phyloP scores from a whole-genome alignment of 2,888 invertebrate genomes.

The Malachius bipustulatus region DNA sequence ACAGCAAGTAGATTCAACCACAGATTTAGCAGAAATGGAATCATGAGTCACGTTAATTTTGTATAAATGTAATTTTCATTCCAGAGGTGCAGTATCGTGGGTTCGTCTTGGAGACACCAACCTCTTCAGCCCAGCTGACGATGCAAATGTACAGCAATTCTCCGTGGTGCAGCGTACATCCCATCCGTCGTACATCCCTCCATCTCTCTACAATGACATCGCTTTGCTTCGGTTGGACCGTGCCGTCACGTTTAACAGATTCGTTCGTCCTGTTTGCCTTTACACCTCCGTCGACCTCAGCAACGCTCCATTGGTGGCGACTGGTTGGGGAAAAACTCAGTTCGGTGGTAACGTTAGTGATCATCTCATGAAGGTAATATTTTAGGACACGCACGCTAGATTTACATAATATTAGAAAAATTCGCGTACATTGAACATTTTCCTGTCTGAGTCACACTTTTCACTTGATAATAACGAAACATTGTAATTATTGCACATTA shows the following conservation, averaged over 20 bases:
- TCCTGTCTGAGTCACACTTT: no score
- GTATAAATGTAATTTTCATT: no score
- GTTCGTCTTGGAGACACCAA: conserved; percentile 40
- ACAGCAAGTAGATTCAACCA: no score
- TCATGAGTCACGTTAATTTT: no score
- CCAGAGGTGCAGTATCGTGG: conserved; percentile 30
- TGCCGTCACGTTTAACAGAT: conserved; percentile 30
- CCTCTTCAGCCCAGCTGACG: conserved; percentile 25
- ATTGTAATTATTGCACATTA: no score
- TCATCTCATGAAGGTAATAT: conserved; percentile 40
- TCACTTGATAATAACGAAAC: no score
- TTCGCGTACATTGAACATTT: no score
- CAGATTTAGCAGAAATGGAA: no score
- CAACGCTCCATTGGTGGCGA: conserved; percentile 28
- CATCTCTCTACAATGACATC: conserved; percentile 40
- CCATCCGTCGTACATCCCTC: conserved; percentile 35
- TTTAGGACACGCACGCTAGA: no score
- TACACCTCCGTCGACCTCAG: conserved; percentile 19
- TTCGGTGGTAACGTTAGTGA: conserved; percentile 22
- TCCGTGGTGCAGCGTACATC: conserved; percentile 27
- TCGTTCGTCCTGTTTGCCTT: conserved; percentile 40
- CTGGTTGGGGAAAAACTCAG: conserved; percentile 38
- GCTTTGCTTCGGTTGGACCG: conserved; percentile 37
- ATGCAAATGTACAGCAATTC: conserved; percentile 27
- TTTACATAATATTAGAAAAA: no score